A percentile compares a stretch with the other conserved stretches of the same genome.
These are phyloP conservation scores for Nomada fucata DNA, from an alignment of 2,888 invertebrate species.

Conservation along the genomic window DNA sequence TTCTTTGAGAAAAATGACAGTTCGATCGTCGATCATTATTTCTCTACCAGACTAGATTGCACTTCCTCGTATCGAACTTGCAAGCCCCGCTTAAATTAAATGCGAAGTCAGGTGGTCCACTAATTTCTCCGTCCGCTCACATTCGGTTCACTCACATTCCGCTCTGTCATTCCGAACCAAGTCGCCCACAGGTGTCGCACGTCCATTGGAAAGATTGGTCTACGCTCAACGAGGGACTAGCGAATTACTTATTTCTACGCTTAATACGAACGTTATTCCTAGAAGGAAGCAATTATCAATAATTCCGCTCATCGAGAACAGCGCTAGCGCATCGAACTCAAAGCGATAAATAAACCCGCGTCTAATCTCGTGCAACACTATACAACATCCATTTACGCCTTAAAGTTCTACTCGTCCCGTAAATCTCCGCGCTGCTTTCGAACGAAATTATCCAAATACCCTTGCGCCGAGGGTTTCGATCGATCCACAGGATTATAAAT, in stretches of 20 bases:
- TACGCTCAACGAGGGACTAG: no score
- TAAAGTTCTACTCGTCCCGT: neutral
- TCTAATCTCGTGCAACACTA: neutral
- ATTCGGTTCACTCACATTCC: no score
- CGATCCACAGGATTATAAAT: neutral
- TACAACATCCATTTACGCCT: neutral
- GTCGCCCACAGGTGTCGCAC: neutral
- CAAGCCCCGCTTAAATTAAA: neutral
- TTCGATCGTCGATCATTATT: neutral
- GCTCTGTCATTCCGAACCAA: neutral
- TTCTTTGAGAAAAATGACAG: constrained; percentile 59
- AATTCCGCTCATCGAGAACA: neutral
- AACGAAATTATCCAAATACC: neutral
- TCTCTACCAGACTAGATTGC: constrained; percentile 11
- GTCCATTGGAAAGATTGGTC: no score
- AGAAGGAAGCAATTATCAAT: no score
- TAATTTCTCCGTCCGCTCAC: no score
- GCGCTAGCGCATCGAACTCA: no score
- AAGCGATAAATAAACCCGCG: neutral
- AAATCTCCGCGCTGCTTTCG: constrained; percentile 30
- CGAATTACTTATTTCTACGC: no score
- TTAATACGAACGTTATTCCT: no score
- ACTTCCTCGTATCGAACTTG: neutral
- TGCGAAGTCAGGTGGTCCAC: no score
- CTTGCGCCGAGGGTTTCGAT: neutral